Percentiles rank a stretch among this genome's conserved stretches.
These are phyloP conservation scores for Julus scandinavius DNA, from an alignment of 2,888 invertebrate species.

Conservation along the genomic window DNA sequence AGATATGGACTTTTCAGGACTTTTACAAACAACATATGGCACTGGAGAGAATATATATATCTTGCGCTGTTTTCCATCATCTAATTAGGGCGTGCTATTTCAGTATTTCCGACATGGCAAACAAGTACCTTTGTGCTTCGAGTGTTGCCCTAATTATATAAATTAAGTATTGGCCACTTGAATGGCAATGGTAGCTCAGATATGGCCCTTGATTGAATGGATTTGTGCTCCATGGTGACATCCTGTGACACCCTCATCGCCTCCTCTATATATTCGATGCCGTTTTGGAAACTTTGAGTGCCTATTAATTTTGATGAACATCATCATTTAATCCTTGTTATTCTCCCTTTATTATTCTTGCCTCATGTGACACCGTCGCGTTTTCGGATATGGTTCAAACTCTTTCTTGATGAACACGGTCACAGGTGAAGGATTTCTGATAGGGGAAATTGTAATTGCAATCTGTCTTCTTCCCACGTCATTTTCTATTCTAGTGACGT, in stretches of 20 bases:
- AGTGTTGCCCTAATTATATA: slow-evolving; percentile 36
- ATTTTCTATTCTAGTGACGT: not conserved
- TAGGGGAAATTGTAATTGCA: slow-evolving; percentile 24
- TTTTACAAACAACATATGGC: not conserved
- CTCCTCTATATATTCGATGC: not conserved
- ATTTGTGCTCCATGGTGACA: slow-evolving; percentile 39
- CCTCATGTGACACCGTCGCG: not conserved
- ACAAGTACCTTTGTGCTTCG: not conserved
- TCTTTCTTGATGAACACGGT: not conserved
- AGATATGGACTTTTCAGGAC: not conserved
- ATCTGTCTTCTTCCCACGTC: not conserved
- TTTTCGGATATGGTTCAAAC: slow-evolving; percentile 20
- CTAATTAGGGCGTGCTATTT: slow-evolving; percentile 7
- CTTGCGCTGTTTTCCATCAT: not conserved
- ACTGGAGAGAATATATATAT: not conserved
- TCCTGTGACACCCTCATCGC: not conserved
- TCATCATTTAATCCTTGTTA: slow-evolving; percentile 41
- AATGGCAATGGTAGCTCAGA: slow-evolving; percentile 17
- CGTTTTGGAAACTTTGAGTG: slow-evolving; percentile 11
- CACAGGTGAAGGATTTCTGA: slow-evolving; percentile 25
- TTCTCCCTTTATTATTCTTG: slow-evolving; percentile 27
- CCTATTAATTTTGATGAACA: slow-evolving; percentile 36
- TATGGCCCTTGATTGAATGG: slow-evolving; percentile 23
- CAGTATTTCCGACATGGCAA: slow-evolving; percentile 13
- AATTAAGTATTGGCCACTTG: slow-evolving; percentile 40